Evolutionary conservation across 1,140 invertebrate species (phyloP), one percentile per base, ranked within the genome.

Genomic region (Cotesia typhae): DNA sequence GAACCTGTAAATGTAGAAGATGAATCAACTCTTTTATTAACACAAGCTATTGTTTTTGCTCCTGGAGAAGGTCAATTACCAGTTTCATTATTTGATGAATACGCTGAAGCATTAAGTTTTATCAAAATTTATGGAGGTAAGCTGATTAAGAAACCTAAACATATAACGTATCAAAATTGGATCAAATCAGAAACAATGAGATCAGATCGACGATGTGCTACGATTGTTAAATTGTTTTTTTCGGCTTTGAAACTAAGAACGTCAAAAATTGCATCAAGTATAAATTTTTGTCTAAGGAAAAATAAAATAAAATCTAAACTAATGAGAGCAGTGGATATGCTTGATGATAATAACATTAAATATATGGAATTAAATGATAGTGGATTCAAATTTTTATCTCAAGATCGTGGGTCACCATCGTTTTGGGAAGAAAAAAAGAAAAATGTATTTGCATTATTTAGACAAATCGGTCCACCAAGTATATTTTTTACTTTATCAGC

Each of bases 81-180:
- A 1, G 9, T 61, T 28, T 61, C 59, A 61, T 1, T 36, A 61
- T 61, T 61, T 61, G 20, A 28, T 28, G 59, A 61, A 17, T 61
- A 20, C 35, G 10, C 20, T 61, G 59, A 61, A 36, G 59, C 59
- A 28, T 28, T 61, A 28, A 61, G 59, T 28, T 61, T 61, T 28
- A 61, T 61, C 5, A 61, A 61, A 36, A 61, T 61, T 61, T 35
- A 61, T 28, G 59, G 59, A 5, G 59, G 59, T 28, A 28, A 61
- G 28, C 10, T 61, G 35, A 61, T 61, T 20, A 61, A 61, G 35
- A 61, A 61, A 36, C 59, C 59, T 12, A 7, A 61, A 14, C n/a
- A 61, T 20, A 17, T 61, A 28, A 61, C n/a, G 4, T 61, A 61
- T 61, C 59, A 61, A 61, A 61, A 61, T 36, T 61, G 59, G 59